Base-by-base conservation (phyloP, 1,140 invertebrate genomes). In the Luehdorfia chinensis region DNA sequence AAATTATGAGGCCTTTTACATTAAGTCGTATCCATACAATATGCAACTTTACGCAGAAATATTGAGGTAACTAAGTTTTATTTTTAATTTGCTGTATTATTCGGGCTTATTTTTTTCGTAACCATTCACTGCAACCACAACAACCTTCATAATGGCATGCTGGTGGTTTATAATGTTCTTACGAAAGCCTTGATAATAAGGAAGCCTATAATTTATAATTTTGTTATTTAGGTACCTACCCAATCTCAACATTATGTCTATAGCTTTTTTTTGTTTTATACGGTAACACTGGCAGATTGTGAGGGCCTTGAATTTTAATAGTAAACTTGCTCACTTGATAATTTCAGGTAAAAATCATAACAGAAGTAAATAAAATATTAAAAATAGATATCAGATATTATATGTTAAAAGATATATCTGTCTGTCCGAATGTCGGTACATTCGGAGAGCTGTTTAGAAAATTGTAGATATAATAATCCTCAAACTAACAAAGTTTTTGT, bases 171-270 rank as follows among this genome's bases (percentile, higher is more conserved):
- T 31, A 11, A 31, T 31, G 11, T 13, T 8, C 28, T 31, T 31
- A n/a, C 11, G 9, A 2, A 12, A 31, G 11, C 28, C 28, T 31
- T 31, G 28, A 31, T 13, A 31, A 12, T 11, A 31, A 31, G 30
- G 30, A 31, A 31, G 30, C 9, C 9, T 12, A 31, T 31, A 31
- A 31, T 31, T 31, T 11, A 31, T 31, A 31, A 31, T 31, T 31
- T 12, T 21, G 4, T 12, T 5, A 9, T 31, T 27, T 31, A 31
- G 9, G 12, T 31, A 3, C 30, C 6, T 21, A 3, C n/a, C 25
- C 25, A 27, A 27, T 27, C 25, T n/a, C 8, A 27, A 27, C 4
- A 31, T 31, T 21, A 21, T 30, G 9, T 31, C 9, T 9, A 31
- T 9, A 31, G 12, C 12, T 31, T 31, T 31, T 12, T 31, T 11